These are phyloP conservation scores for Trididemnum clinides DNA, from an alignment of 23 tunicate genomes.

Conservation along the genomic window DNA sequence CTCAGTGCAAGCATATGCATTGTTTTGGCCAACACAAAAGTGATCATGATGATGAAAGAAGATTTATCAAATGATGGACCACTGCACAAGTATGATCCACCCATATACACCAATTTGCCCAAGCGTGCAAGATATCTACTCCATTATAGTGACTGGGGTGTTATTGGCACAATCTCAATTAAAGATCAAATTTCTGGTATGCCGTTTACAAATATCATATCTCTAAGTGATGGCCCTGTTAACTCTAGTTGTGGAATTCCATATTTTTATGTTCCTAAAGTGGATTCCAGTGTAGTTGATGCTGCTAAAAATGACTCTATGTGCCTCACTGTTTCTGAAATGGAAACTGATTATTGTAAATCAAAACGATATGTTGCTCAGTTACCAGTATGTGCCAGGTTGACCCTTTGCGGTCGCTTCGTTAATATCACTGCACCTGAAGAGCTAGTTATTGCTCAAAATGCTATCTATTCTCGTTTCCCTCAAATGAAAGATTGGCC, in stretches of 20 bases:
- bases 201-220: constrained; percentile 84
- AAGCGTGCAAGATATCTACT: constrained; percentile 29
- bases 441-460: constrained; percentile 62
- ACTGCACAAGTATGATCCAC: constrained; percentile 5
- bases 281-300: constrained; percentile 54
- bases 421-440: constrained; percentile 24
- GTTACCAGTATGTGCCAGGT: constrained; percentile 72
- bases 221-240: constrained; percentile 74
- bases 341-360: constrained; percentile 57
- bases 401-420: constrained; percentile 71
- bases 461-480: constrained; percentile 71
- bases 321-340: constrained; percentile 69
- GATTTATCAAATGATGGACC: background rate
- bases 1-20: no score
- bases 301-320: constrained; percentile 17
- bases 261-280: constrained; percentile 58
- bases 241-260: constrained; percentile 84
- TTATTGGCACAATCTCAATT: constrained; percentile 61
- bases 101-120: background rate
- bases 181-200: constrained; percentile 12
- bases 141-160: constrained; percentile 42
- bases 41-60: background rate
- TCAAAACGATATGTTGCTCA: constrained; percentile 42
- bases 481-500: constrained; percentile 77
- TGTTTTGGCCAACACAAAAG: background rate